These are phyloP conservation scores for Spheniscus mendiculus DNA, from an alignment of 2,113 vertebrate genomes.

Conservation along the genomic window DNA sequence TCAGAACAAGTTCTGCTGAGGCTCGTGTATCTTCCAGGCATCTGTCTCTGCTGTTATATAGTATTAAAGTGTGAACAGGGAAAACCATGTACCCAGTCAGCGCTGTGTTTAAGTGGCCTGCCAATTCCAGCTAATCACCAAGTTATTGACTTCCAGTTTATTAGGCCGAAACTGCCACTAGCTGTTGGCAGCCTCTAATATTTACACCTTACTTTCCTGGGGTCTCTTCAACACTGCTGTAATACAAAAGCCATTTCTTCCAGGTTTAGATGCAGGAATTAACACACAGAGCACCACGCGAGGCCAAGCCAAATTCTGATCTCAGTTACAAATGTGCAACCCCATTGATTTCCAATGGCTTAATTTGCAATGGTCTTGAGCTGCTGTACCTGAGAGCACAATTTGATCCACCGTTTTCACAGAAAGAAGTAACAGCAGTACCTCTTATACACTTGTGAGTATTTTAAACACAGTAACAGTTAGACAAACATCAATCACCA, in stretches of 20 bases:
- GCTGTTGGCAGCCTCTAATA: constrained; percentile 68
- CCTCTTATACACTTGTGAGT: not conserved
- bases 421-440: constrained; percentile 1
- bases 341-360: constrained; percentile 47
- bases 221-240: constrained; percentile 71
- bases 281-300: constrained; percentile 8
- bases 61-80: constrained; percentile 8
- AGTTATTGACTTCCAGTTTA: constrained; percentile 80
- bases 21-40: constrained; percentile 22
- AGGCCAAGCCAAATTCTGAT: constrained; percentile 60
- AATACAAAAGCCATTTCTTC: constrained; percentile 63
- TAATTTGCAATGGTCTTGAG: constrained; percentile 57
- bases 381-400: constrained; percentile 53
- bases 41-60: not conserved
- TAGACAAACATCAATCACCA: not conserved
- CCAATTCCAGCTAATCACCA: constrained; percentile 71
- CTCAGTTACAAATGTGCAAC: constrained; percentile 31
- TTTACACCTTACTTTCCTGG: constrained; percentile 77
- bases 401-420: constrained; percentile 3
- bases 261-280: constrained; percentile 59
- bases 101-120: constrained; percentile 57
- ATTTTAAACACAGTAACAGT: not conserved
- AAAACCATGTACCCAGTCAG: constrained; percentile 17
- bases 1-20: constrained; percentile 19
- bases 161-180: constrained; percentile 81